Evolutionary conservation across 2,113 vertebrate genomes (phyloP), one percentile per base, ranked within the genome.

Genomic region (Elaphurus davidianus): DNA sequence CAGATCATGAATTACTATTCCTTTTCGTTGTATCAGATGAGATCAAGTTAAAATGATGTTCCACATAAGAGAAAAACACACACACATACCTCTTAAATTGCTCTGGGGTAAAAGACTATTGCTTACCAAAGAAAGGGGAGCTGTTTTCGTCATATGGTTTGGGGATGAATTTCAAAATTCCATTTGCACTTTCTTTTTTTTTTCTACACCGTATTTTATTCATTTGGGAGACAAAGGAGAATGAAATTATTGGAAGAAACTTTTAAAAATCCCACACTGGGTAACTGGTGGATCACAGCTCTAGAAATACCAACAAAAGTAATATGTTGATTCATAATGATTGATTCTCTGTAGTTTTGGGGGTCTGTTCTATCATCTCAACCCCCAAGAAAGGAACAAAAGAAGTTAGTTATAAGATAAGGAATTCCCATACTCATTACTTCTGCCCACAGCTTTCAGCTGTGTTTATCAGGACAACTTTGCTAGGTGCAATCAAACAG

Each of bases 371-470:
- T 81, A 79, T 88, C 60, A 95, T 96, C 59, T 98, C 67, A 97
- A 95, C 78, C 36, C 79, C 81, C 87, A 96, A 83, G 82, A 97
- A 96, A 90, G 93, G 45, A 91, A 85, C 14, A 84, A 87, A 82
- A 96, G 90, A 93, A 86, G 87, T 64, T 85, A 93, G 81, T 97
- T 97, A 92, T 71, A 97, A 96, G 81, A 85, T 8, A 27, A 92
- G 19, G 74, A 94, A 97, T 98, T 96, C 98, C 96, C 97, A 96
- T 23, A 76, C 97, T 98, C 92, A 97, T 98, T 98, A 98, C 91
- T 88, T 91, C 40, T 93, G 71, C 90, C 60, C 87, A 83, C 3
- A 19, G 67, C 57, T 79, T 97, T 96, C 52, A 94, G 82, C 86
- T 94, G 43, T 90, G 55, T 97, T 98, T 97, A 97, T 94, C 78